Conservation (phyloP, 2,888 invertebrate genomes). For the Brenthis ino region DNA sequence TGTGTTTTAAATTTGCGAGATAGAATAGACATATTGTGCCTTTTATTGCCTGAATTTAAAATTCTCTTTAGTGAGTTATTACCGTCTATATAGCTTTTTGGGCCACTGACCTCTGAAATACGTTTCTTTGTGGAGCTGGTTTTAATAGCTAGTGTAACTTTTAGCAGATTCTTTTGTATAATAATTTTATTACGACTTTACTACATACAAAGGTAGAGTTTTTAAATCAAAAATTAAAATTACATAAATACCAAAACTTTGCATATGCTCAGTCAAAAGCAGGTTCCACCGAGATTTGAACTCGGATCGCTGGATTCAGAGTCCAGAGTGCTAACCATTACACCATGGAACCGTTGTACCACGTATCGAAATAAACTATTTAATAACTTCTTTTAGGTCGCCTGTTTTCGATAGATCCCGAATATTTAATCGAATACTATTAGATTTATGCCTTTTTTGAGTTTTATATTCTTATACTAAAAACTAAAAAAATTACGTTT, state of each 20-base stretch:
- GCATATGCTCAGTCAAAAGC: constrained; percentile 2
- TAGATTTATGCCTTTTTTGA: too few species aligned
- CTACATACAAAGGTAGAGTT: not conserved
- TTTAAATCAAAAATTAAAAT: not conserved
- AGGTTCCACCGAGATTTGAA: constrained; percentile 90
- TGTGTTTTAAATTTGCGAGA: constrained; percentile 8
- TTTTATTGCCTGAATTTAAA: constrained; percentile 1
- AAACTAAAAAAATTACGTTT: too few species aligned
- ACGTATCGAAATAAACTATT: not conserved
- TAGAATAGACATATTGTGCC: not conserved
- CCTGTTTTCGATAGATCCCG: too few species aligned
- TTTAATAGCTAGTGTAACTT: constrained; percentile 8
- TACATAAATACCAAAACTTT: not conserved
- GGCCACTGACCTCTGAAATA: constrained; percentile 19
- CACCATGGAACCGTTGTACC: constrained; percentile 76
- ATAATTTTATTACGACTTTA: not conserved
- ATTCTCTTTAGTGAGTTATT: constrained; percentile 11
- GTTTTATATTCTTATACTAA: too few species aligned
- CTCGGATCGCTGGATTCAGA: constrained; percentile 91
- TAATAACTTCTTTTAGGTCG: too few species aligned
- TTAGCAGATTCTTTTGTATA: constrained; percentile 1
- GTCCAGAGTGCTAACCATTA: constrained; percentile 84
- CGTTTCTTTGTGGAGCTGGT: constrained; percentile 10
- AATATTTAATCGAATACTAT: too few species aligned
- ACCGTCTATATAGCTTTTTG: constrained; percentile 2